phyloP scores from a whole-genome alignment of 2,113 vertebrate genomes.

The Spea multiplicata region DNA sequence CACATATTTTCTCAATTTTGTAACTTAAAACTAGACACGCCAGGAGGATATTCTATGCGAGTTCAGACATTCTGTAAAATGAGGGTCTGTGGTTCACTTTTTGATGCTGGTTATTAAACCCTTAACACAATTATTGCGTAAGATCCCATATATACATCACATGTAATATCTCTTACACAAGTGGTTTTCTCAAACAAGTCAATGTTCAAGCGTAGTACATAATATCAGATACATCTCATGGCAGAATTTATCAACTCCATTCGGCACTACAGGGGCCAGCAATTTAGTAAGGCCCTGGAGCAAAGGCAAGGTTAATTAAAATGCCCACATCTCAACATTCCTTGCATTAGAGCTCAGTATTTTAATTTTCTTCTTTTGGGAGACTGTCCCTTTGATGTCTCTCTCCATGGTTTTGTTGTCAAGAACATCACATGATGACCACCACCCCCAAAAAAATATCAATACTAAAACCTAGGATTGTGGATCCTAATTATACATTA shows the following conservation, averaged over 20 bases:
- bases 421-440: not conserved
- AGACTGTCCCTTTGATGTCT: slow-evolving; percentile 32
- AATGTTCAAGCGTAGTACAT: slow-evolving; percentile 7
- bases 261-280: not conserved
- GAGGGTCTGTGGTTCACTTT: not conserved
- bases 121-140: slow-evolving; percentile 24
- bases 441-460: not conserved
- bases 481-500: not conserved
- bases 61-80: not conserved
- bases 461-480: not conserved
- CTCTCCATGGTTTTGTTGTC: slow-evolving; percentile 3
- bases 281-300: not conserved
- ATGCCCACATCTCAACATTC: slow-evolving; percentile 29
- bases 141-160: not conserved
- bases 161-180: slow-evolving; percentile 17
- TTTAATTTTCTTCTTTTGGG: slow-evolving; percentile 12
- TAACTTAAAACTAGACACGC: slow-evolving; percentile 7
- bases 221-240: not conserved
- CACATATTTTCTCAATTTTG: slow-evolving; percentile 32
- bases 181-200: not conserved
- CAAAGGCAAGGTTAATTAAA: slow-evolving; percentile 35
- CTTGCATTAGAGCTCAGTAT: slow-evolving; percentile 15
- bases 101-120: slow-evolving; percentile 11
- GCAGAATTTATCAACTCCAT: slow-evolving; percentile 19
- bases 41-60: not conserved